Evolutionary conservation across 2,888 invertebrate species (phyloP).

Genomic region (Rugalucina vietnamica): DNA sequence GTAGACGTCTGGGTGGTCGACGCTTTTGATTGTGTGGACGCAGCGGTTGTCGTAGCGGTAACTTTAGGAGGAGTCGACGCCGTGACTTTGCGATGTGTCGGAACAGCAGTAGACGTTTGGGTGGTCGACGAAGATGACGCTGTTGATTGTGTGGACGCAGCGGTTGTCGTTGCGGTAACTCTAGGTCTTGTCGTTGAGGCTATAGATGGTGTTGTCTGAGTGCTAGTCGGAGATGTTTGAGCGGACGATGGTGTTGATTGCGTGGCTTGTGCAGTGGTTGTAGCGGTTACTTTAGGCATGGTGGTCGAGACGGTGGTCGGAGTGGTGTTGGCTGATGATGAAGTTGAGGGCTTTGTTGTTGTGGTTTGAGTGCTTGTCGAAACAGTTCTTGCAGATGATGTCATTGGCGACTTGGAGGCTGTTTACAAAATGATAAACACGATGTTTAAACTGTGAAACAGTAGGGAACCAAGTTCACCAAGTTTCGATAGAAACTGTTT

Average conservation of each 20-base stretch:
- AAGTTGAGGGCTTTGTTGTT: neutral
- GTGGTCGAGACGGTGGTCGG: neutral
- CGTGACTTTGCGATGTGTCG: neutral
- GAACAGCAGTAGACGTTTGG: slow-evolving; percentile 4
- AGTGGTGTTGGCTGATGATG: neutral
- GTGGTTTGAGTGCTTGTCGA: neutral
- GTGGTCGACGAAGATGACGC: slow-evolving; percentile 5
- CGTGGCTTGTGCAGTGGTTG: slow-evolving; percentile 23
- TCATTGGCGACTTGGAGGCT: too few species aligned
- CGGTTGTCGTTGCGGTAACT: slow-evolving; percentile 17
- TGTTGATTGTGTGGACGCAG: neutral
- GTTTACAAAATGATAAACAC: too few species aligned
- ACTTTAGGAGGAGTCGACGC: slow-evolving; percentile 7
- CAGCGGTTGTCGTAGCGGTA: neutral
- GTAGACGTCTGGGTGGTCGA: slow-evolving; percentile 15
- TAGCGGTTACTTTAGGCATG: neutral
- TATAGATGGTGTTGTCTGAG: slow-evolving; percentile 10
- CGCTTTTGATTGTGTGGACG: neutral
- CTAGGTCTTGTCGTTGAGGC: neutral
- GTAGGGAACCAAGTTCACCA: too few species aligned
- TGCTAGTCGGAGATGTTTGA: slow-evolving; percentile 13
- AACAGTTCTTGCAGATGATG: too few species aligned
- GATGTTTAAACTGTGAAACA: too few species aligned
- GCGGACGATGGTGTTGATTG: neutral
- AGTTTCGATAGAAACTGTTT: too few species aligned